Conservation (phyloP, 1,140 invertebrate genomes). For the Sogatella furcifera region DNA sequence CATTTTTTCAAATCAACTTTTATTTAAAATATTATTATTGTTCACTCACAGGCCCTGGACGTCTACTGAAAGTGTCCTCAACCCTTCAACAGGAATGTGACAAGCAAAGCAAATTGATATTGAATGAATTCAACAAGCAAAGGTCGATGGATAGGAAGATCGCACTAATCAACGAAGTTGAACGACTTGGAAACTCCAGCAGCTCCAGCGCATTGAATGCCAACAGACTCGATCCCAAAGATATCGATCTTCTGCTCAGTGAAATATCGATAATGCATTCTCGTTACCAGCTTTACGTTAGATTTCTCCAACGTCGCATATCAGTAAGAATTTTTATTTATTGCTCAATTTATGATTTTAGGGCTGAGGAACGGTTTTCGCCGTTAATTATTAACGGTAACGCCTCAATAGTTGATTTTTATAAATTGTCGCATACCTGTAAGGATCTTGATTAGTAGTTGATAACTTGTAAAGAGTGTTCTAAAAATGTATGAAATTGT, state of each 20-base stretch:
- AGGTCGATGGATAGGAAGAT: slow-evolving; percentile 57
- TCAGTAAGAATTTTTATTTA: too few species aligned
- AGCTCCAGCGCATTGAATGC: slow-evolving; percentile 18
- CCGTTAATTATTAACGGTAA: too few species aligned
- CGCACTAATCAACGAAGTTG: slow-evolving; percentile 46
- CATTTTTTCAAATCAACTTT: too few species aligned
- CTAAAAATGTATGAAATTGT: too few species aligned
- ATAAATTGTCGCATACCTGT: too few species aligned
- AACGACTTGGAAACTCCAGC: slow-evolving; percentile 27
- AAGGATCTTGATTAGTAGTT: too few species aligned
- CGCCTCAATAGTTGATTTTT: too few species aligned
- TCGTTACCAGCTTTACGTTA: slow-evolving; percentile 79
- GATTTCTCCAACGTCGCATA: slow-evolving; percentile 43
- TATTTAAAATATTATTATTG: slow-evolving; percentile 7
- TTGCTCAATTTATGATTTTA: too few species aligned
- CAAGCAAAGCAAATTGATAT: slow-evolving; percentile 52
- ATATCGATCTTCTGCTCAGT: slow-evolving; percentile 76
- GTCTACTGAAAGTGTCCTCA: slow-evolving; percentile 54
- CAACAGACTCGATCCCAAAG: slow-evolving; percentile 59
- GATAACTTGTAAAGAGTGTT: too few species aligned
- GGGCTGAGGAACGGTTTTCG: too few species aligned
- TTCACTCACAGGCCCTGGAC: slow-evolving; percentile 47
- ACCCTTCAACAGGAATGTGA: slow-evolving; percentile 83
- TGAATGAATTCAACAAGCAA: slow-evolving; percentile 67
- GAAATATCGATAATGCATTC: slow-evolving; percentile 90